Evolutionary conservation across 2,888 invertebrate genomes (phyloP).

Genomic region (Volucella zonaria): DNA sequence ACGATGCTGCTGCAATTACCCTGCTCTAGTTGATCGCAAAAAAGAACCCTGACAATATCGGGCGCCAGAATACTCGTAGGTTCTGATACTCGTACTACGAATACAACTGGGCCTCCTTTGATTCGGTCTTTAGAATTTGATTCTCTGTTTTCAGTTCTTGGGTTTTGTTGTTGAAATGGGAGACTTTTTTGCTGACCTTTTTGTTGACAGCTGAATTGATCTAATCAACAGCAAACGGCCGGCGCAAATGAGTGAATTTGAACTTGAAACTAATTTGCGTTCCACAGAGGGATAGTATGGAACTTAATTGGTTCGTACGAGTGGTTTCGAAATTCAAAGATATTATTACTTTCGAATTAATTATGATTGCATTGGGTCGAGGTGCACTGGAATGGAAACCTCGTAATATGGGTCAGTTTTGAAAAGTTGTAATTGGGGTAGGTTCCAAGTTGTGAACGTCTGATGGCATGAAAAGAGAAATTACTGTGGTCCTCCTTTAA

Average conservation of each 20-base stretch:
- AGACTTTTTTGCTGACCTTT: slow-evolving; percentile 2
- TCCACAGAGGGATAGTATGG: background rate
- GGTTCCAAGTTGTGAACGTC: too few species aligned
- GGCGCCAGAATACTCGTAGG: background rate
- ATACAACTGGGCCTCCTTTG: slow-evolving; percentile 16
- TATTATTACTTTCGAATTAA: slow-evolving; percentile 1
- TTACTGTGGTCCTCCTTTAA: too few species aligned
- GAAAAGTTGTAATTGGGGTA: too few species aligned
- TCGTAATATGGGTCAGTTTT: too few species aligned
- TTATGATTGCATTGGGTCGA: background rate
- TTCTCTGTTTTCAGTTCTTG: slow-evolving; percentile 16
- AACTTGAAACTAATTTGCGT: slow-evolving; percentile 20
- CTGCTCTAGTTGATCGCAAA: slow-evolving; percentile 45
- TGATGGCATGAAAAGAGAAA: too few species aligned
- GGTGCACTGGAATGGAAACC: background rate
- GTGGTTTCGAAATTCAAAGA: background rate
- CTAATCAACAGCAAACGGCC: background rate
- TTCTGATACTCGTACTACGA: too few species aligned
- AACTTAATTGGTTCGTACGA: background rate
- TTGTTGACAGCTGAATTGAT: background rate
- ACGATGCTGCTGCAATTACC: slow-evolving; percentile 53
- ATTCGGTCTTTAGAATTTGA: slow-evolving; percentile 17
- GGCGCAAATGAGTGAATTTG: background rate
- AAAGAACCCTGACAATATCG: slow-evolving; percentile 40
- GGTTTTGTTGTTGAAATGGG: slow-evolving; percentile 1